Evolutionary conservation across 1,140 invertebrate genomes (phyloP), one percentile per base, ranked within the genome.

Genomic region (Lerema accius): DNA sequence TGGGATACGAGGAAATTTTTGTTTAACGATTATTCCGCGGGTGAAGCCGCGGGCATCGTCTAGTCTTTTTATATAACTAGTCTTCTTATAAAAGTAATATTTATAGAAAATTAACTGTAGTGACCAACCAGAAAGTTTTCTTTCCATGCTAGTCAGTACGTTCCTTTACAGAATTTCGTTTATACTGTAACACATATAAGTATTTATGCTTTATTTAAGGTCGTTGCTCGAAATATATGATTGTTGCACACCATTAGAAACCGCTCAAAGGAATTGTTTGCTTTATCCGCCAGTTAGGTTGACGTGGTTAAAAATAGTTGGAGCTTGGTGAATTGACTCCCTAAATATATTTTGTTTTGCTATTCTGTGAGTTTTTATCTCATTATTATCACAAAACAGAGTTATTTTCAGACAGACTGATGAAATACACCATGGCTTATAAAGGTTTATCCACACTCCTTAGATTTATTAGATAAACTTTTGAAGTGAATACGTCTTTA

Each of bases 171-270:
- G 17, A 43, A n/a, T 16, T 19, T 19, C 11, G 0, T 23, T 10
- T 45, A 48, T 3, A 15, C 45, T 48, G 45, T 11, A 48, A 28
- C 53, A 56, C 13, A 9, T 56, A 40, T 39, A 28, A 56, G 39
- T 56, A 56, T 43, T 45, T 17, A 45, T 58, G 40, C 40, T 58
- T 58, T 58, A 58, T 58, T 43, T 58, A 45, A 58, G 53, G 53
- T 58, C 53, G 26, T 43, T 40, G 40, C 32, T 58, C 42, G 42
- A 37, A 35, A 46, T 46, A 58, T 35, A 46, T 19, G 42, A 46
- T 58, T 37, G 55, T 46, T 58, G 32, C 42, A 35, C 53, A 32
- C 42, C 45, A 40, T 23, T 45, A 45, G 15, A 58, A 43, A 58
- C 15, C 13, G 26, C 19, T 58, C 53, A 58, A 58, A 28, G 42